Conservation (phyloP, 1,140 invertebrate genomes). For the Phenacoccus solenopsis region DNA sequence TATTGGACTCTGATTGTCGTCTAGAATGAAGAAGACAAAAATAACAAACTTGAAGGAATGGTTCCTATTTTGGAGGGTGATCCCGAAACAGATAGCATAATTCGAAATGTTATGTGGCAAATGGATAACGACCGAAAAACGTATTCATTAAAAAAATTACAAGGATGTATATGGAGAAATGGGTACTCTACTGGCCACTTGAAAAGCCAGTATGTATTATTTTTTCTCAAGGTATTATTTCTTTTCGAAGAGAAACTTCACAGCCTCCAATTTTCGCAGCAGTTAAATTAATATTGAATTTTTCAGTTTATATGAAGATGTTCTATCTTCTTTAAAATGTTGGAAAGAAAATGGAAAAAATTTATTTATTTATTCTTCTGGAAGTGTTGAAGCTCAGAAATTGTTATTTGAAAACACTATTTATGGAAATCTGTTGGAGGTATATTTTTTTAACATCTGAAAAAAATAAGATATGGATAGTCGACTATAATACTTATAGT, state of each 20-base stretch:
- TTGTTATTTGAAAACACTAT: conserved; percentile 65
- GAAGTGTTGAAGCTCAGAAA: conserved; percentile 81
- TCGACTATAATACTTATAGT: too few species aligned
- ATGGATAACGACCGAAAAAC: conserved; percentile 71
- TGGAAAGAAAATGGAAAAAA: conserved; percentile 51
- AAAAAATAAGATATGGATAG: too few species aligned
- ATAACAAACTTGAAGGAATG: conserved; percentile 41
- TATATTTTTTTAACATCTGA: too few species aligned
- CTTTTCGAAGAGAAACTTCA: too few species aligned
- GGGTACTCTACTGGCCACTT: conserved; percentile 64
- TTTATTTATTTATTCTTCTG: conserved; percentile 83
- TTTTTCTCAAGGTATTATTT: background rate
- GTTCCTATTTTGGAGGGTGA: conserved; percentile 38
- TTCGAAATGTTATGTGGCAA: conserved; percentile 59
- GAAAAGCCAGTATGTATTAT: conserved; percentile 71
- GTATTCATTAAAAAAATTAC: conserved; percentile 66
- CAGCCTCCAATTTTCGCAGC: too few species aligned
- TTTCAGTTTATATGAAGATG: conserved; percentile 76
- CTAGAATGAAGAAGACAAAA: conserved; percentile 41
- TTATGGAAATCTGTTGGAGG: conserved; percentile 58
- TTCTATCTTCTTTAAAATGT: conserved; percentile 51
- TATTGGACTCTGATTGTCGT: too few species aligned
- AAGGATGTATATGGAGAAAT: conserved; percentile 76
- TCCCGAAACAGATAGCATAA: conserved; percentile 42
- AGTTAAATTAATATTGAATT: too few species aligned